Percentiles rank a stretch among this genome's conserved stretches.
phyloP scores from a whole-genome alignment of 2,113 vertebrate species.

The Pungitius pungitius region DNA sequence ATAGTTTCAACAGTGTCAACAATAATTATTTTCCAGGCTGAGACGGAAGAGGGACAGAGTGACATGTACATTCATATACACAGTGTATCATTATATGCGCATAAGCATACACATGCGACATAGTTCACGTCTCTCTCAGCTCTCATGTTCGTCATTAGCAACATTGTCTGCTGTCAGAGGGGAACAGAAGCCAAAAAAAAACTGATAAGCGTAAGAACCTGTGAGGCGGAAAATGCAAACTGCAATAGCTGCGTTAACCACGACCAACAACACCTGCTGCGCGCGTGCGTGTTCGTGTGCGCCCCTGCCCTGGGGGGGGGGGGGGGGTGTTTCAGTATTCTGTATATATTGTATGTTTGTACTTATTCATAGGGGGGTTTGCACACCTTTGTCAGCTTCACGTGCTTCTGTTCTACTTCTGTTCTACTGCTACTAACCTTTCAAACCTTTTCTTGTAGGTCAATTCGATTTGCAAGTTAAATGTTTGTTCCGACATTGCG shows the following conservation, averaged over 20 bases:
- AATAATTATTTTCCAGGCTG: neutral
- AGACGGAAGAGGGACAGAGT: neutral
- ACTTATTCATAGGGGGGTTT: neutral
- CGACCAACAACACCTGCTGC: slow-evolving; percentile 56
- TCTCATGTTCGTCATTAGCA: neutral
- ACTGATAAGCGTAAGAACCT: slow-evolving; percentile 18
- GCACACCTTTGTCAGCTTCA: neutral
- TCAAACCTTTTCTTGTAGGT: neutral
- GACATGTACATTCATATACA: neutral
- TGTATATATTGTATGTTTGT: neutral
- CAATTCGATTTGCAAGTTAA: slow-evolving; percentile 60
- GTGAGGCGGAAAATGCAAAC: slow-evolving; percentile 27
- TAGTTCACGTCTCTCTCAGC: too few relatives aligned
- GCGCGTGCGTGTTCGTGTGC: neutral
- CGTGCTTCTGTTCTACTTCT: neutral
- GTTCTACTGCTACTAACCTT: neutral
- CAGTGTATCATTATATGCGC: too few relatives aligned
- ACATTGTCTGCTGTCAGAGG: neutral
- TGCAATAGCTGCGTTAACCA: slow-evolving; percentile 54
- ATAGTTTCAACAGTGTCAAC: neutral
- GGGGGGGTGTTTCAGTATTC: neutral
- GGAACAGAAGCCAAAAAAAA: slow-evolving; percentile 15
- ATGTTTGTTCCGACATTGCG: slow-evolving; percentile 15
- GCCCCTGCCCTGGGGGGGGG: neutral
- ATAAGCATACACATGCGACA: too few relatives aligned